Evolutionary conservation across 2,797 vertebrate species (phyloP), one percentile per base, ranked within the genome.

Genomic region (Falco peregrinus): DNA sequence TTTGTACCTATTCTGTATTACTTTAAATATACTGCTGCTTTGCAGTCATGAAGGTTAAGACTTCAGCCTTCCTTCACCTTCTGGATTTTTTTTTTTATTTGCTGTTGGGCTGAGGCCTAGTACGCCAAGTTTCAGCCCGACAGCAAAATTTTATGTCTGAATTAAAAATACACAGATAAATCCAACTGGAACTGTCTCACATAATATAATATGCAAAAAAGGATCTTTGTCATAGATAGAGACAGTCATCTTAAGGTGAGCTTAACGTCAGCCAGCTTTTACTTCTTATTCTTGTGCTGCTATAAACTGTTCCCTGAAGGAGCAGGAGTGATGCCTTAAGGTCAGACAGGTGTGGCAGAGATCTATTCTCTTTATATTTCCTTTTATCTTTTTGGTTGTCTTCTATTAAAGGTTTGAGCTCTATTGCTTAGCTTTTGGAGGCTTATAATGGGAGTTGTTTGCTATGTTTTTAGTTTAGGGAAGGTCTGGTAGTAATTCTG

Each of bases 181-280:
- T 96, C 84, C 96, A 97, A 88, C 87, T 96, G 92, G 95, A 97
- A 96, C 93, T 91, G 87, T 96, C 94, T 97, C 86, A 84, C 88
- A 47, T 94, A 97, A 96, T 97, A 97, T 94, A 97, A 96, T 97
- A 97, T 96, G 92, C 92, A 97, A 96, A 97, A 97, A 94, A 96
- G 87, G 73, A 93, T 94, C 63, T 97, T 95, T 97, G 59, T 93
- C 92, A 93, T 75, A 95, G 78, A 92, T 79, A 79, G 68, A 93
- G 69, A 95, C 39, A 86, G 57, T 84, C 64, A 75, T 91, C 90
- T 93, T 96, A 96, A 73, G 79, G 91, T 94, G 93, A 97, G 50
- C 48, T 81, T 83, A 50, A 87, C 93, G 90, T 87, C 76, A 79
- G 35, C 1, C 45, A 79, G 29, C 59, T 97, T 92, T 91, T 94